Base-by-base conservation (phyloP, 1,140 invertebrate genomes). In the Drosophila mauritiana region DNA sequence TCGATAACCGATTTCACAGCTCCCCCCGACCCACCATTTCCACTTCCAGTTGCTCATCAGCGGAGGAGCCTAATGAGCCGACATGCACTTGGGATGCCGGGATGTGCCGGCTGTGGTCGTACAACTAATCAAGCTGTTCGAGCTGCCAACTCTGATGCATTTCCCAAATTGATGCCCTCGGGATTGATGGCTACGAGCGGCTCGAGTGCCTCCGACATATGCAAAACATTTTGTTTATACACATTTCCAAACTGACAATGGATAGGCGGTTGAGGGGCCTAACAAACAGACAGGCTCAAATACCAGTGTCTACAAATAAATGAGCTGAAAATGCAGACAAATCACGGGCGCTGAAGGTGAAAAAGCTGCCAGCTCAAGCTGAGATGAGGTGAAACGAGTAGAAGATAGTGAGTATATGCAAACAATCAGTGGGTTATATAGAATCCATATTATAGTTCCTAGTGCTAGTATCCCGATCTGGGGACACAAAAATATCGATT, bases 71-170 rank as follows among this genome's bases (percentile, higher is more conserved):
- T 86, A 86, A 86, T 86, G 82, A 86, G 79, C 79, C 73, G 51
- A 55, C 79, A 86, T 88, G 83, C 83, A 86, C 65, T 88, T 76
- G 79, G 75, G n/a, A 51, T 51, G 22, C 74, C 56, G 61, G 55
- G 36, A 69, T n/a, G 49, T 31, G 31, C 31, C 31, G 7, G 31
- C 45, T 77, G 51, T 31, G 76, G 78, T 55, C 17, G 64, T 64
- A 74, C 67, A 86, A 88, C 83, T 88, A 88, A 88, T 88, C 83
- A 88, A 88, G 83, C 76, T 89, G 84, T 88, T 88, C 72, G 49
- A 76, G 84, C 79, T 86, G 83, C 82, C 82, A 86, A 79, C 70
- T 88, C 65, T 84, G 84, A 89, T 88, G 84, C 84, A 89, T 80
- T 89, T 89, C 84, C 76, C 73, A 83, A 89, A 88, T 89, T 84